A percentile compares a stretch with the other conserved stretches of the same genome.
phyloP scores from a whole-genome alignment of 2,797 vertebrate species.

The Sebastiscus tertius region DNA sequence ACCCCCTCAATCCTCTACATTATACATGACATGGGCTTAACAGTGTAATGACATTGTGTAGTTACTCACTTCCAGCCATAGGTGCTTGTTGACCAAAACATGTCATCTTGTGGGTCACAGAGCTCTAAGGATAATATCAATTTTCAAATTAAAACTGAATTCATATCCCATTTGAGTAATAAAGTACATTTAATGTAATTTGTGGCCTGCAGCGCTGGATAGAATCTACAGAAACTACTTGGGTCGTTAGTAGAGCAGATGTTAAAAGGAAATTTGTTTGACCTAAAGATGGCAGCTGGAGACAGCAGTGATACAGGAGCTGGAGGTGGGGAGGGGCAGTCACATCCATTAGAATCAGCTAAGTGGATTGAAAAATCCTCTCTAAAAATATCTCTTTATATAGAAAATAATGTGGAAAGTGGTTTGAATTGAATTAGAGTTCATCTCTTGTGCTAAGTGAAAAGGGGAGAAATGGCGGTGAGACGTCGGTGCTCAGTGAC shows the following conservation, averaged over 20 bases:
- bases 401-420: slow-evolving; percentile 52
- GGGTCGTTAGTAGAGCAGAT: slow-evolving; percentile 31
- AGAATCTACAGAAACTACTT: slow-evolving; percentile 5
- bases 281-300: slow-evolving; percentile 54
- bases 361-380: slow-evolving; percentile 50
- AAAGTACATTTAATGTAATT: slow-evolving; percentile 34
- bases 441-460: slow-evolving; percentile 40
- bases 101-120: slow-evolving; percentile 18
- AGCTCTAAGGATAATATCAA: slow-evolving; percentile 28
- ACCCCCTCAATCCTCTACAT: slow-evolving; percentile 61
- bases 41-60: slow-evolving; percentile 53
- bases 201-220: slow-evolving; percentile 22
- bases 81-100: slow-evolving; percentile 50
- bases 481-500: slow-evolving; percentile 3
- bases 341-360: slow-evolving; percentile 47
- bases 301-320: slow-evolving; percentile 26
- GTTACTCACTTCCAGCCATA: slow-evolving; percentile 33
- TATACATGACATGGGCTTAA: slow-evolving; percentile 52
- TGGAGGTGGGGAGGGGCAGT: background rate
- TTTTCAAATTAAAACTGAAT: slow-evolving; percentile 35
- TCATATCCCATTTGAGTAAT: slow-evolving; percentile 21
- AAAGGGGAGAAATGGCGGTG: background rate
- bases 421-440: slow-evolving; percentile 53
- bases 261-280: slow-evolving; percentile 58
- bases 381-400: slow-evolving; percentile 36